Evolutionary conservation across 2,888 invertebrate genomes (phyloP).

Genomic region (Rotaria macrura): DNA sequence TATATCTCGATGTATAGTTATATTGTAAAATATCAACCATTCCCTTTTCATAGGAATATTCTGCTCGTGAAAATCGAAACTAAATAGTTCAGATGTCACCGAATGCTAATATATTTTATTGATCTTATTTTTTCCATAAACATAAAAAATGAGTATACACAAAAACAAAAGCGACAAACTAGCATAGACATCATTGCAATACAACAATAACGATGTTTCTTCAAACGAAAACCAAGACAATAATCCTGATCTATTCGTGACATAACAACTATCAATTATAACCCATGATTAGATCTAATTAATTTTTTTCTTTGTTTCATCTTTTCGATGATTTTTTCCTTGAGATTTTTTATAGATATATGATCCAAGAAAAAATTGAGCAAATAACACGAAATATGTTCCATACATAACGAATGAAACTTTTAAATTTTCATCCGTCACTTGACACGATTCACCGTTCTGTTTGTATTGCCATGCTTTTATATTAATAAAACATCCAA

Average conservation of each 20-base stretch:
- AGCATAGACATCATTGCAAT: no score
- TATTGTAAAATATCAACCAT: no score
- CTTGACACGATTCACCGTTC: conserved; percentile 47
- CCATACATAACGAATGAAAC: conserved; percentile 37
- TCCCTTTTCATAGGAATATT: no score
- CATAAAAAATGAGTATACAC: no score
- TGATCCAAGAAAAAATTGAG: conserved; percentile 4
- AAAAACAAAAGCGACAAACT: no score
- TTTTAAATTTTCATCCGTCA: conserved; percentile 49
- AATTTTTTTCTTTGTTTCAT: not conserved
- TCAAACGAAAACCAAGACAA: not conserved
- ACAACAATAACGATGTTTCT: not conserved
- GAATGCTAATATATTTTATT: no score
- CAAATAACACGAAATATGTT: conserved; percentile 23
- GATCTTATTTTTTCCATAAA: no score
- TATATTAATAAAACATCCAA: conserved; percentile 72
- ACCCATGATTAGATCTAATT: not conserved
- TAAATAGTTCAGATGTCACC: no score
- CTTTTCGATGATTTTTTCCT: not conserved
- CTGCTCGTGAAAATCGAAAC: no score
- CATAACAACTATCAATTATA: not conserved
- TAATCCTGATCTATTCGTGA: not conserved
- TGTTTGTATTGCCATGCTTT: conserved; percentile 39
- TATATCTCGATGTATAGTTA: no score
- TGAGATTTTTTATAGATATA: not conserved